phyloP scores from a whole-genome alignment of 2,797 vertebrate species.

The Cryptoprocta ferox region DNA sequence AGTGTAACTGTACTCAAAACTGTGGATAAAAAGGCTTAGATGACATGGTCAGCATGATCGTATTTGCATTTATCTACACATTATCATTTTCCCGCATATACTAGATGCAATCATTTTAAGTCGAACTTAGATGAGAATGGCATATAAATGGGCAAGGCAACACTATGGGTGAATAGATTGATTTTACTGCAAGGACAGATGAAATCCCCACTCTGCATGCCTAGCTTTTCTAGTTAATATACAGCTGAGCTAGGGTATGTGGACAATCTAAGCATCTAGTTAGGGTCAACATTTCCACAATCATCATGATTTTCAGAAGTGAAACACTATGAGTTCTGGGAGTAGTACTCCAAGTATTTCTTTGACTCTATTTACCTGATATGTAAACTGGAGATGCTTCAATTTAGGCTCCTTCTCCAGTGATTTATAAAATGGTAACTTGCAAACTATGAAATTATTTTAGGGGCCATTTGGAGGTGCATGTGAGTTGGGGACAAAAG shows the following conservation, averaged over 20 bases:
- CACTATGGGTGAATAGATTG: background rate
- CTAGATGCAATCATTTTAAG: background rate
- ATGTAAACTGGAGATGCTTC: background rate
- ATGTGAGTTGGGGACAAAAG: rapidly evolving
- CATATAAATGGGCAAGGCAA: background rate
- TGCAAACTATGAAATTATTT: background rate
- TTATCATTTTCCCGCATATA: background rate
- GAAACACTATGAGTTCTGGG: background rate
- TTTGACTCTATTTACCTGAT: background rate
- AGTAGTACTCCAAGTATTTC: background rate
- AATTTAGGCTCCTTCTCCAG: background rate
- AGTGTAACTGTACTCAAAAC: background rate
- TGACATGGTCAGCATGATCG: background rate
- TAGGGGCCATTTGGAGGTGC: rapidly evolving
- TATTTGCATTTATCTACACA: background rate
- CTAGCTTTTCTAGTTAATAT: background rate
- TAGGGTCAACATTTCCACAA: background rate
- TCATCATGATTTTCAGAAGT: background rate
- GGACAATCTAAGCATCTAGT: background rate
- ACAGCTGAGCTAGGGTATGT: background rate
- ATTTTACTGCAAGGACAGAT: background rate
- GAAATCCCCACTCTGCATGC: background rate
- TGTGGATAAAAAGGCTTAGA: background rate
- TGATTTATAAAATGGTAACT: background rate
- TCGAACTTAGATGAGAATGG: background rate